phyloP scores from a whole-genome alignment of 2,113 vertebrate species.

The Chinchilla lanigera region DNA sequence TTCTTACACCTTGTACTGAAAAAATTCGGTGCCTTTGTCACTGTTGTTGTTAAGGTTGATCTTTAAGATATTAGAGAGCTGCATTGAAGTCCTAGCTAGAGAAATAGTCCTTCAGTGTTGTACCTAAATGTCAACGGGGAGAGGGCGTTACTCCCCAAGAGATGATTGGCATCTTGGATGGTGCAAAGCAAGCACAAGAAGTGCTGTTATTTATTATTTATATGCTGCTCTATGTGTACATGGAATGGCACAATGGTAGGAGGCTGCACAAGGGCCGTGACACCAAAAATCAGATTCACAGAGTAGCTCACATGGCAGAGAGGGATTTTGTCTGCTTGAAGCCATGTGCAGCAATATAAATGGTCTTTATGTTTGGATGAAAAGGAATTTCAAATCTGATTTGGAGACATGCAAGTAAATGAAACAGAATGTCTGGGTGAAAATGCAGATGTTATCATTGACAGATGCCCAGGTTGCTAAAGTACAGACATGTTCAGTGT shows the following conservation, averaged over 20 bases:
- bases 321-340: constrained; percentile 7
- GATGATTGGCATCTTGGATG: neutral
- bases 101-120: constrained; percentile 80
- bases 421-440: neutral
- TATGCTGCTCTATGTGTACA: neutral
- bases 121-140: constrained; percentile 86
- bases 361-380: constrained; percentile 44
- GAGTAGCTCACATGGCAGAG: neutral
- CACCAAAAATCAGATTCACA: constrained; percentile 9
- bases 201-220: constrained; percentile 80
- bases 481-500: neutral
- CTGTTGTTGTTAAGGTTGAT: constrained; percentile 84
- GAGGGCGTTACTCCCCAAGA: constrained; percentile 66
- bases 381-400: constrained; percentile 47
- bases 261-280: neutral
- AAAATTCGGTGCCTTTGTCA: constrained; percentile 79
- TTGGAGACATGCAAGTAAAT: constrained; percentile 19
- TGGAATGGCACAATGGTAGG: neutral
- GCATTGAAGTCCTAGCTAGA: constrained; percentile 78
- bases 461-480: neutral
- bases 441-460: neutral
- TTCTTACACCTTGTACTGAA: constrained; percentile 80
- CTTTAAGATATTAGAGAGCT: constrained; percentile 86
- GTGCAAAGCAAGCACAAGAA: constrained; percentile 58
- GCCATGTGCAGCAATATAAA: neutral